phyloP scores from a whole-genome alignment of 1,140 invertebrate genomes.

The Holotrichia oblita region DNA sequence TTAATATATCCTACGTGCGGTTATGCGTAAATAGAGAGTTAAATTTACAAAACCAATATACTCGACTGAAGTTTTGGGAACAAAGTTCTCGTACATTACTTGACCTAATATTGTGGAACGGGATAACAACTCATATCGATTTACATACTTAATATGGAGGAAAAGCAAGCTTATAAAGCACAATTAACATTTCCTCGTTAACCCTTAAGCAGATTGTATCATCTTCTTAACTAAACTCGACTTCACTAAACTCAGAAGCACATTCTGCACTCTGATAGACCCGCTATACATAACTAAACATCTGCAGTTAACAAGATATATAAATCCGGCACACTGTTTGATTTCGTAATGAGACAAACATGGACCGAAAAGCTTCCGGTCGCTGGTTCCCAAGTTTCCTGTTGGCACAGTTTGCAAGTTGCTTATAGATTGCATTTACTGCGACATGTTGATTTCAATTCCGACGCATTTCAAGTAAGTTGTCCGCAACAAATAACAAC shows the following conservation, averaged over 20 bases:
- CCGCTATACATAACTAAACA: constrained; percentile 40
- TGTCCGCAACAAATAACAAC: constrained; percentile 28
- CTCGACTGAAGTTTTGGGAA: neutral
- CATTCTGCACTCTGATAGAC: constrained; percentile 42
- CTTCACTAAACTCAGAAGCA: constrained; percentile 27
- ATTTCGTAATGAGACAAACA: constrained; percentile 55
- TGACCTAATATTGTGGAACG: neutral
- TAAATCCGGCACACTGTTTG: constrained; percentile 53
- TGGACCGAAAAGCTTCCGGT: constrained; percentile 50
- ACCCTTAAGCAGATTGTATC: constrained; percentile 41
- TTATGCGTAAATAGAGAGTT: too few species aligned
- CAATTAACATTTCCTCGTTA: constrained; percentile 38
- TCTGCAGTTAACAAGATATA: constrained; percentile 47
- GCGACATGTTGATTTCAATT: constrained; percentile 49
- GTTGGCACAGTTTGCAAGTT: constrained; percentile 49
- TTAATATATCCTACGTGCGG: too few species aligned
- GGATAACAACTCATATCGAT: neutral
- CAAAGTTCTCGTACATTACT: neutral
- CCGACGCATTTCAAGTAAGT: constrained; percentile 43
- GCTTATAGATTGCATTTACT: constrained; percentile 34
- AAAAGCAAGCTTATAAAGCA: constrained; percentile 19
- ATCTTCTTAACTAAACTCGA: constrained; percentile 29
- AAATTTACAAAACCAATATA: too few species aligned
- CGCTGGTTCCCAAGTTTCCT: constrained; percentile 46
- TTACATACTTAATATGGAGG: constrained; percentile 23